Percentiles rank a stretch among this genome's conserved stretches.
These are phyloP conservation scores for Laupala kohalensis DNA, from an alignment of 1,140 invertebrate species.

Conservation along the genomic window DNA sequence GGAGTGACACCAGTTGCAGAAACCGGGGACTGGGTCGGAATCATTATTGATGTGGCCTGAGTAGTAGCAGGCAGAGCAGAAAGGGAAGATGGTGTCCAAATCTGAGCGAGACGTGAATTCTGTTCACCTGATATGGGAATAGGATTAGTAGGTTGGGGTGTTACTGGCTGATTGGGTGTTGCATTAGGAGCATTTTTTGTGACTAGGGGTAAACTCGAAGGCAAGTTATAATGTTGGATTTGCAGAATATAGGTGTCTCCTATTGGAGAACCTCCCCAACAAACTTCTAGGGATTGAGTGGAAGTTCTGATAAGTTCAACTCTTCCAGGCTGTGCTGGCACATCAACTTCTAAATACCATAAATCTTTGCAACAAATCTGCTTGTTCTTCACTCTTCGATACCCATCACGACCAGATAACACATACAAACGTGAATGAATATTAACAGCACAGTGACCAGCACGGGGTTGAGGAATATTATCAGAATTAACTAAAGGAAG, in stretches of 20 bases:
- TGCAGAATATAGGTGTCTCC: constrained; percentile 85
- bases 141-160: constrained; percentile 15
- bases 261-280: constrained; percentile 81
- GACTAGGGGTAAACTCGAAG: constrained; percentile 35
- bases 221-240: constrained; percentile 84
- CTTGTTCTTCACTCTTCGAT: constrained; percentile 99
- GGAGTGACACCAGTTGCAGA: constrained; percentile 4
- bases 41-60: constrained; percentile 7
- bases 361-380: constrained; percentile 99
- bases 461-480: constrained; percentile 79
- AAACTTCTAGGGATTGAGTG: constrained; percentile 84
- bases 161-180: constrained; percentile 5
- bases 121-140: background rate
- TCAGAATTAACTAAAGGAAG: constrained; percentile 74
- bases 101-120: constrained; percentile 20
- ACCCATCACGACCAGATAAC: constrained; percentile 97
- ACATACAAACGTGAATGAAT: constrained; percentile 91
- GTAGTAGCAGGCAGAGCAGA: constrained; percentile 2
- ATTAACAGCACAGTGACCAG: constrained; percentile 93
- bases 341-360: constrained; percentile 94
- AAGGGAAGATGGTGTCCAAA: background rate
- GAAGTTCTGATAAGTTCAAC: constrained; percentile 88
- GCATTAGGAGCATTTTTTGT: background rate
- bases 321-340: constrained; percentile 72
- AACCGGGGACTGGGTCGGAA: background rate